Evolutionary conservation across 2,797 vertebrate species (phyloP), one percentile per base, ranked within the genome.

Genomic region (Helicolenus hilgendorfi): DNA sequence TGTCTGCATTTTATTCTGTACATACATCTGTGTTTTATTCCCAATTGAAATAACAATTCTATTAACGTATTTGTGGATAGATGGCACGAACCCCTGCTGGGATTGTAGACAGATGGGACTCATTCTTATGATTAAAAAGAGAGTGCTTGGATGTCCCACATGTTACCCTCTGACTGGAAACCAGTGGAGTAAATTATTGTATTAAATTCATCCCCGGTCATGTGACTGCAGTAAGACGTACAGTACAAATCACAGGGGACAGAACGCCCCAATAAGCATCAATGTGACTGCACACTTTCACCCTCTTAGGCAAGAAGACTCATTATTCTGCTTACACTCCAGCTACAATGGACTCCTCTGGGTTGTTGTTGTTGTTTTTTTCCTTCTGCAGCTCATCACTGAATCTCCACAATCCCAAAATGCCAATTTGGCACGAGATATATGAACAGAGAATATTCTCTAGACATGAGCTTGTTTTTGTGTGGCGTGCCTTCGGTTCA

Each of bases 211-310:
- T 85, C 24, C 15, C 13, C 14, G 5, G 79, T 92, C 89, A 87
- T 72, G 79, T 89, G 89, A 89, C 77, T 75, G 74, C 80, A 59
- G 62, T 59, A 90, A 89, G 71, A 79, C 68, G 77, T 56, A 65
- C 56, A 76, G 79, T 56, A 63, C 56, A 76, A 81, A 87, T 83
- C 73, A 85, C 60, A 76, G 59, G 33, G 89, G 88, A 92, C 81
- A 90, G 79, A 85, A 94, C 81, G 94, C 89, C 89, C 92, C 91
- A 95, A 88, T 95, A 92, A 96, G 86, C 91, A 96, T 88, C 80
- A 84, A 74, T 91, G 80, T 87, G 81, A 90, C 84, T 69, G 67
- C 84, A 81, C 77, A 83, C 84, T 91, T 89, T 86, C 83, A 77
- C 84, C 64, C 92, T 93, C 71, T 89, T 79, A 83, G 90, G 85